Percentiles rank a stretch among this genome's conserved stretches.
These are phyloP conservation scores for Drosophila neutralis DNA, from an alignment of 2,888 invertebrate species.

Conservation along the genomic window DNA sequence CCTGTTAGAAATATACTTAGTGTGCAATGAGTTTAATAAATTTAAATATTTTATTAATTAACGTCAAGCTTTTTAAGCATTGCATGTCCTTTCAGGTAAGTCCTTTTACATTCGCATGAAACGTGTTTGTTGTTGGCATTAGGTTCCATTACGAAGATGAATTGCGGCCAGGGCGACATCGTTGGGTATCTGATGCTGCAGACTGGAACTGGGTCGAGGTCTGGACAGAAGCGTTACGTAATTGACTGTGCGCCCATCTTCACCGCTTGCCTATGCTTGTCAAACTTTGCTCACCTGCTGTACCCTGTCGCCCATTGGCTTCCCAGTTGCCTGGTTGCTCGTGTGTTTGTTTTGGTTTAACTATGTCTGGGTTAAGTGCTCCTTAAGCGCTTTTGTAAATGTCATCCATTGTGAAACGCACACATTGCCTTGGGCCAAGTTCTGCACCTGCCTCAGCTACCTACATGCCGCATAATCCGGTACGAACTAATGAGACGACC, in stretches of 20 bases:
- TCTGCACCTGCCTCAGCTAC: conserved; percentile 1
- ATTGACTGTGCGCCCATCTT: neutral
- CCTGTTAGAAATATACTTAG: neutral
- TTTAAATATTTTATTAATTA: conserved; percentile 31
- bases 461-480: conserved; percentile 13
- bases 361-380: conserved; percentile 64
- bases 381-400: conserved; percentile 66
- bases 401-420: conserved; percentile 42
- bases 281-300: conserved; percentile 28
- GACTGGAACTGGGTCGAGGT: conserved; percentile 13
- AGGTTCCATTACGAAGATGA: conserved; percentile 63
- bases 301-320: neutral
- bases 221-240: neutral
- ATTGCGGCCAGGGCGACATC: conserved; percentile 42
- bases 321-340: conserved; percentile 4
- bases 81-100: conserved; percentile 10
- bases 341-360: conserved; percentile 51
- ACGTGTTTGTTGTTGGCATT: conserved; percentile 53
- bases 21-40: neutral
- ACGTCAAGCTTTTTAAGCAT: conserved; percentile 5
- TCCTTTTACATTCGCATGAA: conserved; percentile 34
- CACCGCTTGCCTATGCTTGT: conserved; percentile 26
- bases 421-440: conserved; percentile 15
- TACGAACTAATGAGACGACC: conserved; percentile 23
- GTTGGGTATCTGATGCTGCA: conserved; percentile 5